Percentiles rank a stretch among this genome's conserved stretches.
These are phyloP conservation scores for Dryocosmus kuriphilus DNA, from an alignment of 2,888 invertebrate genomes.

Conservation along the genomic window DNA sequence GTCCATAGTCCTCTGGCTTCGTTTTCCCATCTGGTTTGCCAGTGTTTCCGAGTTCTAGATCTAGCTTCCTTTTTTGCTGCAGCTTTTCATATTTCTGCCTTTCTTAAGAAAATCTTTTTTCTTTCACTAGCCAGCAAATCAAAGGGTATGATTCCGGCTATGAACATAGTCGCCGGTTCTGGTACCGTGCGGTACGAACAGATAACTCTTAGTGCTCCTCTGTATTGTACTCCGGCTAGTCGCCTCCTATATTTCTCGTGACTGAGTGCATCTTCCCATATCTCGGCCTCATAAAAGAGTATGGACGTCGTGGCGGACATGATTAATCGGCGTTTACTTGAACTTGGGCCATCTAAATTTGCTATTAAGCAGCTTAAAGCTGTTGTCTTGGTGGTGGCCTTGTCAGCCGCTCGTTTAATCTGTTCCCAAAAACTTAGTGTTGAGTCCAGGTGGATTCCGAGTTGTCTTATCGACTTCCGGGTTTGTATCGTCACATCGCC, in stretches of 20 bases:
- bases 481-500: no score
- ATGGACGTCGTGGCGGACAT: neutral
- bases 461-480: no score
- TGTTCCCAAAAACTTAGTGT: no score
- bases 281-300: neutral
- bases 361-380: no score
- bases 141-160: slow-evolving; percentile 55
- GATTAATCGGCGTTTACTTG: no score
- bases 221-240: neutral
- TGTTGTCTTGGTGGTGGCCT: no score
- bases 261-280: neutral
- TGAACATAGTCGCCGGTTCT: slow-evolving; percentile 54
- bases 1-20: slow-evolving; percentile 40
- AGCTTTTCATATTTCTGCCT: neutral
- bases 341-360: no score
- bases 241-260: neutral
- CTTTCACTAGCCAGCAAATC: slow-evolving; percentile 54
- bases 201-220: slow-evolving; percentile 6
- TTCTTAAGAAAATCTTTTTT: no score
- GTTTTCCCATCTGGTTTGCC: no score
- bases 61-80: slow-evolving; percentile 40
- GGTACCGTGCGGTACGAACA: slow-evolving; percentile 60
- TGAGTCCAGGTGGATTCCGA: no score
- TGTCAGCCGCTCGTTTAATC: no score
- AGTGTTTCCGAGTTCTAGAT: neutral